These are phyloP conservation scores for Numenius phaeopus DNA, from an alignment of 2,797 vertebrate genomes.

Conservation along the genomic window DNA sequence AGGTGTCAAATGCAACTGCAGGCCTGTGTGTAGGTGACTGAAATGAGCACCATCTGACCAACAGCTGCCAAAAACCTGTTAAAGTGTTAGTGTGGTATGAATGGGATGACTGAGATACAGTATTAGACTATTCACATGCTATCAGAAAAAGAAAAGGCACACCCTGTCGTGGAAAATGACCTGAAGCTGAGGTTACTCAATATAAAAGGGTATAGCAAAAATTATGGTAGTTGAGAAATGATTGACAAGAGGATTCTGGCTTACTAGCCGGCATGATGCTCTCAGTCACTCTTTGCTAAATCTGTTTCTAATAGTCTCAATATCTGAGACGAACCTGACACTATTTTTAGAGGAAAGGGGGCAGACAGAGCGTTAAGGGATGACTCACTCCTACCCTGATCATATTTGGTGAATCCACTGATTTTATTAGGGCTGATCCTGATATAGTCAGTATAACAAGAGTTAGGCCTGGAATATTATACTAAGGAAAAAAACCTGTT, in stretches of 20 bases:
- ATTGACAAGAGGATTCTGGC: background rate
- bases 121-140: background rate
- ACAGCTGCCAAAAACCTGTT: background rate
- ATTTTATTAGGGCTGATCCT: background rate
- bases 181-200: background rate
- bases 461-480: background rate
- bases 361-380: background rate
- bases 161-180: background rate
- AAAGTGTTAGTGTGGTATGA: background rate
- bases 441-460: background rate
- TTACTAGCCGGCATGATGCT: background rate
- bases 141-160: background rate
- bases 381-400: background rate
- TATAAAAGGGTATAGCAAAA: background rate
- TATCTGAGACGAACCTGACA: background rate
- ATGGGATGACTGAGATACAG: background rate
- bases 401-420: background rate
- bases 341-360: background rate
- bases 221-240: background rate
- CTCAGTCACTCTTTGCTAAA: background rate
- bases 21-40: background rate
- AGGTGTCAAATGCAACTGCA: fast-evolving
- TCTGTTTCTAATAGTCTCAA: background rate
- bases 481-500: background rate
- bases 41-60: background rate